Evolutionary conservation across 2,113 vertebrate species (phyloP).

Genomic region (Ciconia stormi): DNA sequence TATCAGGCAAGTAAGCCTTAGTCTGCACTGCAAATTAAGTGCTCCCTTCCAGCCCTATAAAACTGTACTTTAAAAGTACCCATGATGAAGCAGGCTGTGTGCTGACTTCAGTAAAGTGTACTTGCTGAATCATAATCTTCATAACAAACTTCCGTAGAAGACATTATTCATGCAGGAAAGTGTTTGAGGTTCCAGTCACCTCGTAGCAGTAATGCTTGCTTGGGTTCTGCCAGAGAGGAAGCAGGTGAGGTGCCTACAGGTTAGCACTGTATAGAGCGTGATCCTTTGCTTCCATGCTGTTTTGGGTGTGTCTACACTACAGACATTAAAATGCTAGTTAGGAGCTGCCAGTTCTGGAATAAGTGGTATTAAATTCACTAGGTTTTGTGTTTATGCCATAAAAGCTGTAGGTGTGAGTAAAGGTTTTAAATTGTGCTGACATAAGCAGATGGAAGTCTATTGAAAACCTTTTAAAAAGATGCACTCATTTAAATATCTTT

Average conservation of each 20-base stretch:
- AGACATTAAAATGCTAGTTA: not conserved
- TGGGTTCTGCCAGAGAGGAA: not conserved
- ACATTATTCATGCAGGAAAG: not conserved
- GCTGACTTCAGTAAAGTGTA: not conserved
- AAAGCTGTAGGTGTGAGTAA: not conserved
- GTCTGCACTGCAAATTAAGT: constrained; percentile 39
- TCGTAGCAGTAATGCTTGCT: fast-evolving
- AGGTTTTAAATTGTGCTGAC: not conserved
- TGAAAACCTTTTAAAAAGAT: not conserved
- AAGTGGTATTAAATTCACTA: not conserved
- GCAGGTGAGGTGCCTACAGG: not conserved
- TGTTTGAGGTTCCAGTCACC: not conserved
- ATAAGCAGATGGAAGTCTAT: not conserved
- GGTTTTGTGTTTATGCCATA: not conserved
- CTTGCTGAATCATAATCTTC: not conserved
- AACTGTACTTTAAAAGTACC: not conserved
- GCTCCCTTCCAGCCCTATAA: constrained; percentile 35
- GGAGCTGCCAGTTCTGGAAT: not conserved
- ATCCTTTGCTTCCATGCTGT: not conserved
- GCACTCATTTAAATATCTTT: not conserved
- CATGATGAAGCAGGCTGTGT: not conserved
- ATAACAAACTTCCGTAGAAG: not conserved
- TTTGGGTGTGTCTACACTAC: not conserved
- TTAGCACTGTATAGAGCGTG: not conserved
- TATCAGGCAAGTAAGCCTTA: constrained; percentile 41